Base-by-base conservation (phyloP, 2,797 vertebrate species). In the Hypotaenidia okinawae region DNA sequence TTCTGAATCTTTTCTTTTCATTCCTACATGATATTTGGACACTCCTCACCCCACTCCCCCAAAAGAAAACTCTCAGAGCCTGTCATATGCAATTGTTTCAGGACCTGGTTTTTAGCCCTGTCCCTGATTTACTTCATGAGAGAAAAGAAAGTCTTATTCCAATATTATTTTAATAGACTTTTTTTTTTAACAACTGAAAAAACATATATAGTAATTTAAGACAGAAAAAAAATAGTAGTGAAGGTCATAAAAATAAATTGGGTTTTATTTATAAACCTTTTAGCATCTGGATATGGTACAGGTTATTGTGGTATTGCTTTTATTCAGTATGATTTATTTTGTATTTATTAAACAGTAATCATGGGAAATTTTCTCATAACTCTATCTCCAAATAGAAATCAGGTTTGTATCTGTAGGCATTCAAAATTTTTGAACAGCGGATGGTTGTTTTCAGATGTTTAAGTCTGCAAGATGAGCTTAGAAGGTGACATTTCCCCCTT, bases 401-500 rank as follows among this genome's bases (percentile, higher is more conserved):
- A 89, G 15, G 4, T 72, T 45, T 69, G n/a, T 9, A 68, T 73
- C 28, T 47, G 6, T 27, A 84, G 22, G 8, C 11, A 66, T 17
- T 68, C 16, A 57, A 68, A 75, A 39, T 63, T 59, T 55, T 74
- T 47, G 47, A 77, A 70, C 80, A 68, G 5, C 24, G 39, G 4
- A 16, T 25, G 0, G 1, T 18, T 75, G 1, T n/a, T 84, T 84
- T 78, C 32, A 61, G 54, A 14, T 54, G 3, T 58, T 83, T 88
- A 80, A 80, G 55, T 49, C 13, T 35, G 2, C 52, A 22, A 76
- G 16, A 63, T 64, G 27, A 72, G 2, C 7, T 70, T 16, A 69
- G 32, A 59, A 88, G 12, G 8, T 41, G 11, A 49, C 27, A 72
- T n/a, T 23, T 3, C 1, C 9, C 5, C 0, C 3, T 21, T 64